phyloP scores from a whole-genome alignment of 2,888 invertebrate genomes.

The Tipula lateralis region DNA sequence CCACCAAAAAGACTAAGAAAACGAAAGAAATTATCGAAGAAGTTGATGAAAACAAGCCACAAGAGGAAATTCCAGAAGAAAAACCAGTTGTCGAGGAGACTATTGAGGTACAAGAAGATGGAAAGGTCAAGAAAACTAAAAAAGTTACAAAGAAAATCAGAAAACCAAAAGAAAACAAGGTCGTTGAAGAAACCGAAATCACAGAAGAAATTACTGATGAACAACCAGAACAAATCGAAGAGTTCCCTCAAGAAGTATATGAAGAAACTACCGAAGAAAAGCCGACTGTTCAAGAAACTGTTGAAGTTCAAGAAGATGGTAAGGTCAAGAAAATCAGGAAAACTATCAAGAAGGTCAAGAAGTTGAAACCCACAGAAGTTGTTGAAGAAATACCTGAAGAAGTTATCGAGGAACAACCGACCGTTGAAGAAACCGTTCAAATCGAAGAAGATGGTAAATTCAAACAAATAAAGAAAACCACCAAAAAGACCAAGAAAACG shows the following conservation, averaged over 20 bases:
- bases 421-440: background rate
- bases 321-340: background rate
- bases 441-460: background rate
- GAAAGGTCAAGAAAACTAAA: background rate
- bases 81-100: conserved; percentile 32
- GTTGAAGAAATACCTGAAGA: conserved; percentile 33
- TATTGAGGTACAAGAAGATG: conserved; percentile 25
- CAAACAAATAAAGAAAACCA: background rate
- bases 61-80: conserved; percentile 28
- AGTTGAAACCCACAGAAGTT: background rate
- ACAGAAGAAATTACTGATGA: background rate
- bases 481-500: background rate
- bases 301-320: background rate
- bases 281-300: background rate
- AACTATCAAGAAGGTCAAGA: background rate
- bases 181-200: background rate
- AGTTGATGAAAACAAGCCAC: conserved; percentile 29
- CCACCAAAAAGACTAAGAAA: conserved; percentile 32
- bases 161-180: conserved; percentile 15
- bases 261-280: background rate
- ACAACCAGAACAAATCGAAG: background rate
- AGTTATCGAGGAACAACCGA: background rate
- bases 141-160: background rate
- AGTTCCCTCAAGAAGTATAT: background rate
- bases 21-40: background rate